These are phyloP conservation scores for Agrotis puta DNA, from an alignment of 2,888 invertebrate genomes.

Conservation along the genomic window DNA sequence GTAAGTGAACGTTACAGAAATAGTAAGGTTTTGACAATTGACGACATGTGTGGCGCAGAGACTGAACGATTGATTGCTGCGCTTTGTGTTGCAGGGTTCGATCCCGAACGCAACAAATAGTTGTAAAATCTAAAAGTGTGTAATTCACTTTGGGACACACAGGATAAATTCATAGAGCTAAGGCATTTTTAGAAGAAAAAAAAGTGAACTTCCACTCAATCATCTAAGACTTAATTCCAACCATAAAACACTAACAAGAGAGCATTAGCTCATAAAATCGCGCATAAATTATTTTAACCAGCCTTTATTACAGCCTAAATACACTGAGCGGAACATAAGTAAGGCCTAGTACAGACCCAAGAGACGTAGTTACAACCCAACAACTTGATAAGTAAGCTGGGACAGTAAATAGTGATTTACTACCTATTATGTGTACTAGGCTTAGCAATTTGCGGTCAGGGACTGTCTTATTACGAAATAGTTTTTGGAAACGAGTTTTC, in stretches of 20 bases:
- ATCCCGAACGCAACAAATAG: too few species aligned
- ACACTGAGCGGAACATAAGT: constrained; percentile 38
- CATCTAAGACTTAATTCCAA: background rate
- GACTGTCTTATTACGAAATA: constrained; percentile 59
- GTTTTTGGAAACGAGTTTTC: constrained; percentile 58
- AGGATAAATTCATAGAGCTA: too few species aligned
- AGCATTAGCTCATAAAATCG: constrained; percentile 33
- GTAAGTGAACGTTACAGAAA: too few species aligned
- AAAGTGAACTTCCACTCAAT: background rate
- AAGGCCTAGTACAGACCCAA: constrained; percentile 42
- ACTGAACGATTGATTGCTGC: too few species aligned
- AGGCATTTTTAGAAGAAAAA: too few species aligned
- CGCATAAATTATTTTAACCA: constrained; percentile 53
- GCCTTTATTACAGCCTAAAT: constrained; percentile 51
- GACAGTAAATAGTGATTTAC: constrained; percentile 75
- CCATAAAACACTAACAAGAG: constrained; percentile 14
- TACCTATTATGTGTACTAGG: constrained; percentile 64
- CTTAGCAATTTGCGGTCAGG: constrained; percentile 59
- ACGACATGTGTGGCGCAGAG: too few species aligned
- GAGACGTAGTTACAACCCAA: constrained; percentile 48
- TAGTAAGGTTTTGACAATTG: too few species aligned
- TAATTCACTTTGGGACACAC: too few species aligned
- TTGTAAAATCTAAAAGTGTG: too few species aligned
- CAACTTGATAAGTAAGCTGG: constrained; percentile 64
- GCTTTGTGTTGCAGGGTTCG: too few species aligned